Conservation (phyloP, 1,140 invertebrate species). For the Drosophila kohkoa region DNA sequence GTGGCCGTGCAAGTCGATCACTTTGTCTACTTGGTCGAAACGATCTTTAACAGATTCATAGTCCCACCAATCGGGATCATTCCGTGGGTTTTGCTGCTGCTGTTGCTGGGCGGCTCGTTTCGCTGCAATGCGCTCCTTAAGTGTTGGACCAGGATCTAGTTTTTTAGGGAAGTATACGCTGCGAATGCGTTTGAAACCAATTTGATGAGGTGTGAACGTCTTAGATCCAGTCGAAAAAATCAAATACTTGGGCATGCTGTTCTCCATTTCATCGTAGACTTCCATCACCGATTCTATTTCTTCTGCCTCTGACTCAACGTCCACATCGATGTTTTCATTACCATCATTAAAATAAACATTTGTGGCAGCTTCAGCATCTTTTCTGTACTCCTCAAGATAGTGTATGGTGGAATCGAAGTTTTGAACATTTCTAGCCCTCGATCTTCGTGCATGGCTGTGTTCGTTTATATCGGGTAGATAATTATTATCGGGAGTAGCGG, state of each 20-base stretch:
- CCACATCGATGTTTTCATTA: conserved; percentile 26
- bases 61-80: conserved; percentile 89
- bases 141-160: conserved; percentile 89
- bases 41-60: conserved; percentile 89
- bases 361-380: conserved; percentile 38
- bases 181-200: conserved; percentile 93
- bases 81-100: conserved; percentile 84
- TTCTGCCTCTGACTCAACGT: conserved; percentile 63
- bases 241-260: conserved; percentile 88
- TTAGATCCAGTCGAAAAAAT: conserved; percentile 95
- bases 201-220: conserved; percentile 95
- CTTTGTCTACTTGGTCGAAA: conserved; percentile 92
- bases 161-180: conserved; percentile 90
- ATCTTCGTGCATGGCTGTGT: conserved; percentile 43
- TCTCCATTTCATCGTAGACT: conserved; percentile 85
- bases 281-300: conserved; percentile 62
- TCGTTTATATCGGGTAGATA: conserved; percentile 69
- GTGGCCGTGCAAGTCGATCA: conserved; percentile 95
- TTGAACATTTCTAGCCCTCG: conserved; percentile 41
- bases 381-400: conserved; percentile 71
- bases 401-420: conserved; percentile 66
- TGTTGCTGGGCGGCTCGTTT: conserved; percentile 85
- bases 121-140: conserved; percentile 89
- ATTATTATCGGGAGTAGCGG: conserved; percentile 66
- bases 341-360: conserved; percentile 28